A percentile compares a stretch with the other conserved stretches of the same genome.
Conservation (phyloP, 2,888 invertebrate genomes). For the Caenorhabditis angaria region DNA sequence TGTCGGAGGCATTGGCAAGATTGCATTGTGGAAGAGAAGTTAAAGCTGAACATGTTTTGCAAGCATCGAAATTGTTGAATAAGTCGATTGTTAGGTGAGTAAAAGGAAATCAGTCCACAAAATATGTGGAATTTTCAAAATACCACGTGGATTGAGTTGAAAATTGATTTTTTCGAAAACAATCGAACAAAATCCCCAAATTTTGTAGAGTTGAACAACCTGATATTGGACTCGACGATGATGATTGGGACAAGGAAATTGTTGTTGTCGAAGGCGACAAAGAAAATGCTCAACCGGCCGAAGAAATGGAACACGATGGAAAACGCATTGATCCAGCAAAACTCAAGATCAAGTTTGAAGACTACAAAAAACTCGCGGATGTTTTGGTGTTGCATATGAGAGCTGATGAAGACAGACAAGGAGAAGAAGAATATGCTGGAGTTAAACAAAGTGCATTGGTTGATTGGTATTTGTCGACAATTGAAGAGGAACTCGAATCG, state of each 20-base stretch:
- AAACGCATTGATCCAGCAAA: conserved; percentile 54
- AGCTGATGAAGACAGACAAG: conserved; percentile 78
- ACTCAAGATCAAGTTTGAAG: conserved; percentile 84
- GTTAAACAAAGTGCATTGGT: conserved; percentile 78
- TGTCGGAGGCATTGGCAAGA: conserved; percentile 95
- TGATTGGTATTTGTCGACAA: conserved; percentile 83
- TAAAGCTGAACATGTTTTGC: conserved; percentile 86
- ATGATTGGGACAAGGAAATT: conserved; percentile 75
- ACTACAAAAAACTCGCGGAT: conserved; percentile 90
- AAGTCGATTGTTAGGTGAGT: conserved; percentile 55
- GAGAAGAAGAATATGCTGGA: conserved; percentile 65
- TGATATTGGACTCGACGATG: conserved; percentile 90
- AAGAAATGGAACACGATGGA: conserved; percentile 45
- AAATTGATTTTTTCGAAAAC: not conserved
- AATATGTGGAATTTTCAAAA: conserved; percentile 3
- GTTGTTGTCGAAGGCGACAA: conserved; percentile 46
- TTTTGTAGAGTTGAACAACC: conserved; percentile 93
- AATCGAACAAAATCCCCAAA: conserved; percentile 75
- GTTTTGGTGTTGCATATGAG: conserved; percentile 90
- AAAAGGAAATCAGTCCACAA: not conserved
- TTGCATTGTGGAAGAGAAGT: conserved; percentile 84
- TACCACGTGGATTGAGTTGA: not conserved
- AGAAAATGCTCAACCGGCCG: conserved; percentile 30
- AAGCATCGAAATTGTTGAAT: conserved; percentile 86
- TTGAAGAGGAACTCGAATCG: conserved; percentile 83